Conservation (phyloP, 1,140 invertebrate genomes). For the Leptopilina clavipes region DNA sequence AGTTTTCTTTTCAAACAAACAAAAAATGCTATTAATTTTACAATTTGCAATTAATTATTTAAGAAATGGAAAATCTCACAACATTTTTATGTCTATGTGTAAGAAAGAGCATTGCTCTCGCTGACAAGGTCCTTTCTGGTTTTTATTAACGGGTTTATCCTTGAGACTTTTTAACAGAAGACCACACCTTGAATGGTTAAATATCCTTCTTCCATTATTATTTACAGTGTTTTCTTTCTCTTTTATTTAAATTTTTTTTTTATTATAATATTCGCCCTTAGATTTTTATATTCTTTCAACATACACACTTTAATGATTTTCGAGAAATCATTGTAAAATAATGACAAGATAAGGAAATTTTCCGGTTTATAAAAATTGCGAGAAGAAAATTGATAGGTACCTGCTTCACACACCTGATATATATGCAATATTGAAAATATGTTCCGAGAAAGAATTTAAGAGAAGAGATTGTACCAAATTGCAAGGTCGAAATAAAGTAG, state of each 20-base stretch:
- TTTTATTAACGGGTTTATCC: slow-evolving; percentile 44
- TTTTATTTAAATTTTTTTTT: not conserved
- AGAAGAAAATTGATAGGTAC: not conserved
- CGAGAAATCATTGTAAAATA: not conserved
- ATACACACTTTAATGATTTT: not conserved
- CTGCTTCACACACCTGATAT: not conserved
- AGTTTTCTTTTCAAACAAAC: too few species aligned
- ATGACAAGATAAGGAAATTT: not conserved
- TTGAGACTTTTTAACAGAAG: slow-evolving; percentile 53
- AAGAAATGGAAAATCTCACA: not conserved
- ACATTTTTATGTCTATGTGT: not conserved
- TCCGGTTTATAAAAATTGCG: not conserved
- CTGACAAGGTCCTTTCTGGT: slow-evolving; percentile 45
- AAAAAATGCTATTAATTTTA: not conserved
- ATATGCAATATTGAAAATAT: slow-evolving; percentile 4
- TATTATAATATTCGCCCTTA: not conserved
- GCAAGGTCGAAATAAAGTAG: slow-evolving; percentile 15
- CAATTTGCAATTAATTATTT: not conserved
- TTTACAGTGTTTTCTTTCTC: not conserved
- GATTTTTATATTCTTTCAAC: not conserved
- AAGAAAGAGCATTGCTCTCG: slow-evolving; percentile 22
- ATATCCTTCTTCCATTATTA: slow-evolving; percentile 15
- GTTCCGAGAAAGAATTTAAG: not conserved
- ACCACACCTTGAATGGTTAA: slow-evolving; percentile 42
- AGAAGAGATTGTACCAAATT: not conserved